Conservation (phyloP, 2,888 invertebrate genomes). For the Crematogaster levior region DNA sequence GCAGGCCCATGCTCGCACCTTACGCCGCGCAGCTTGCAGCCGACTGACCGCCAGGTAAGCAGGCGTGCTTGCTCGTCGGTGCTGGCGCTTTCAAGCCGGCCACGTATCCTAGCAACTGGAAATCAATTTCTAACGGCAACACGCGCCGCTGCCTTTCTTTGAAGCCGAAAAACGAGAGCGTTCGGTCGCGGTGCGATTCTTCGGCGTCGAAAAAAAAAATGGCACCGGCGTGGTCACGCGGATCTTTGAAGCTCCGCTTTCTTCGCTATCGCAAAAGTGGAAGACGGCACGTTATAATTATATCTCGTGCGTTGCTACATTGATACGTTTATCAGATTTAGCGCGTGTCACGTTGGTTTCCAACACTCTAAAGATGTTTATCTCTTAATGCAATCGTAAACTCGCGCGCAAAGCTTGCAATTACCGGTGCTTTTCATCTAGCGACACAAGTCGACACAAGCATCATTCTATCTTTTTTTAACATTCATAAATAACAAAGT, state of each 20-base stretch:
- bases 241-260: no score
- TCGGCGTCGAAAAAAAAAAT: neutral
- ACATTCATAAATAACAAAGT: no score
- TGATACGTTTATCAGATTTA: neutral
- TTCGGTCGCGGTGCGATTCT: constrained; percentile 50
- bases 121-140: constrained; percentile 81
- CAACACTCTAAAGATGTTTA: no score
- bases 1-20: constrained; percentile 80
- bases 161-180: constrained; percentile 61
- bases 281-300: no score
- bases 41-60: constrained; percentile 79
- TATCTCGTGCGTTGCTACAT: no score
- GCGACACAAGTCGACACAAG: no score
- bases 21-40: constrained; percentile 77
- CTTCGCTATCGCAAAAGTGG: no score
- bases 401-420: no score
- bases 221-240: no score
- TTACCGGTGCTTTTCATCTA: no score
- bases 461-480: no score
- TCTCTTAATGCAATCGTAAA: no score
- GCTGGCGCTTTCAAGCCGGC: constrained; percentile 73
- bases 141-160: constrained; percentile 53
- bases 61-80: constrained; percentile 55
- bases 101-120: constrained; percentile 81
- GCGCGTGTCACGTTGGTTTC: neutral